Evolutionary conservation across 2,888 invertebrate species (phyloP).

Genomic region (Isoperla grammatica): DNA sequence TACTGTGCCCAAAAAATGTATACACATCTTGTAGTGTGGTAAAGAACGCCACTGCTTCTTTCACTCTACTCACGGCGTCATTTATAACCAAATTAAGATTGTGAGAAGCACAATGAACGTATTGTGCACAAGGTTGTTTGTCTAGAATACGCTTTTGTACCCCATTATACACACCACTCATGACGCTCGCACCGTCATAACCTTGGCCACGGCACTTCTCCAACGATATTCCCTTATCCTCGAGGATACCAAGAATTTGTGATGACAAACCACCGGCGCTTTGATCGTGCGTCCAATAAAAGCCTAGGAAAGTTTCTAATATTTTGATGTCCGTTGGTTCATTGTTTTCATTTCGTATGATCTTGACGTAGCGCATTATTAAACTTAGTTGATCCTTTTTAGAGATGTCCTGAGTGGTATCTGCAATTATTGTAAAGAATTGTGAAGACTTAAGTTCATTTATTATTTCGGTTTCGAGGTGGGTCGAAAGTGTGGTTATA

Average conservation of each 20-base stretch:
- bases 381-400: slow-evolving; percentile 8
- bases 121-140: slow-evolving; percentile 30
- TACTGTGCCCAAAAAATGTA: slow-evolving; percentile 22
- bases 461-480: slow-evolving; percentile 16
- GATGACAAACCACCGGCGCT: not conserved
- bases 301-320: not conserved
- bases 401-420: slow-evolving; percentile 15
- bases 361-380: not conserved
- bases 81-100: slow-evolving; percentile 22
- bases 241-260: not conserved
- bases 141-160: slow-evolving; percentile 35
- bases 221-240: not conserved
- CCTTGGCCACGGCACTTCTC: slow-evolving; percentile 25
- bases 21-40: slow-evolving; percentile 16
- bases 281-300: not conserved
- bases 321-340: not conserved
- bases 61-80: slow-evolving; percentile 8
- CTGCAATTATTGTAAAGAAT: slow-evolving; percentile 14
- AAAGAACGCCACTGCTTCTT: slow-evolving; percentile 11
- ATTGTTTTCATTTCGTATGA: not conserved
- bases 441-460: not conserved
- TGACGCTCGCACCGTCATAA: slow-evolving; percentile 38
- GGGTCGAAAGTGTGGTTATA: not conserved
- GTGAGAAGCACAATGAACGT: slow-evolving; percentile 22
- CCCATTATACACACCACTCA: slow-evolving; percentile 35